Base-by-base conservation (phyloP, 2,888 invertebrate species). In the Drosophila pegasa region DNA sequence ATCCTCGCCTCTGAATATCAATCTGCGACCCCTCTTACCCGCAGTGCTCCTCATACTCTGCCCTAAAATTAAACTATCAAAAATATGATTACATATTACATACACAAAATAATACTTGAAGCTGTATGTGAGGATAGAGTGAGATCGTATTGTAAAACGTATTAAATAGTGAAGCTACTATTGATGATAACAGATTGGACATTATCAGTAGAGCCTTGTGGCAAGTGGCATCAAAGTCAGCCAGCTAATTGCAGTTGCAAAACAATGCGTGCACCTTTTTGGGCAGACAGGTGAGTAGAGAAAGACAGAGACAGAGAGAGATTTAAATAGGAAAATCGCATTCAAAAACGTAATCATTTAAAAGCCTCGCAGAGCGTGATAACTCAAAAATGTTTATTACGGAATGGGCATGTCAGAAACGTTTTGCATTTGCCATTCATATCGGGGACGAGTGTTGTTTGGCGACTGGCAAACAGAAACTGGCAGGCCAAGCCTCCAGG, bases 381-480 rank as follows among this genome's bases (percentile, higher is more conserved):
- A 87, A 69, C 75, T 84, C 80, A 77, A 65, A 66, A 66, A 54
- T 52, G 48, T 64, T 33, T 54, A 70, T 73, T 74, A 66, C 57
- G 54, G 56, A 62, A 60, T 80, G 85, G 71, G 58, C 74, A 59
- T 70, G 71, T 67, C 84, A 87, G 76, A 80, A 77, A 57, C 64
- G 59, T 74, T 68, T 65, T 43, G 38, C 54, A 60, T 56, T 50
- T 62, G 55, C 48, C 47, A 58, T 56, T 51, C 45, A 58, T 58
- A 52, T 56, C 27, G 16, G 43, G 37, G n/a, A 31, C 43, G 48
- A 43, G 38, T 22, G 8, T n/a, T 54, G 62, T 12, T 47, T 43
- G 47, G 25, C 58, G 16, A 27, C n/a, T 38, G 57, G n/a, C 33
- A 59, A 38, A 22, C 33, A 29, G 2, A 41, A 51, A 51, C 54